These are phyloP conservation scores for Rhinopomastus cyanomelas DNA, from an alignment of 2,113 vertebrate species.

Conservation along the genomic window DNA sequence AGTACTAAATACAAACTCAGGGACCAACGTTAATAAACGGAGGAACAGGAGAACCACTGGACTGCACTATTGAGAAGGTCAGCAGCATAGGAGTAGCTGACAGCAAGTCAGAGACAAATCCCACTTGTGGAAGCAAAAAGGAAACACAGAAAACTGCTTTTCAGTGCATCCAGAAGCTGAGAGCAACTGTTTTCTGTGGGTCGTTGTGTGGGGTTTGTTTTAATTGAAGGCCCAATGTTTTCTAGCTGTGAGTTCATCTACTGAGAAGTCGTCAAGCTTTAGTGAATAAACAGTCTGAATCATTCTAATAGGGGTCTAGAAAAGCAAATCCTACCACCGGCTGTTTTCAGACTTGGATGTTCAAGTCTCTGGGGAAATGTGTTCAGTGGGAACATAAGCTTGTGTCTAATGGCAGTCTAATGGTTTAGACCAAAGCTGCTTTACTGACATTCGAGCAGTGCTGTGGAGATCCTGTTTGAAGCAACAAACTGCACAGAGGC, in stretches of 20 bases:
- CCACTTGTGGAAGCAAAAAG: background rate
- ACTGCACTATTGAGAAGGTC: background rate
- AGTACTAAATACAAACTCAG: background rate
- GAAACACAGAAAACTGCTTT: background rate
- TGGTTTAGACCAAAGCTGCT: slow-evolving; percentile 29
- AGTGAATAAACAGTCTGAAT: background rate
- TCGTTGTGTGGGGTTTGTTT: background rate
- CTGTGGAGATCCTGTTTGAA: background rate
- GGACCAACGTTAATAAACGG: background rate
- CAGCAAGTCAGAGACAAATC: background rate
- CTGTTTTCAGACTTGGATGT: background rate
- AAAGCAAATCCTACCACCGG: background rate
- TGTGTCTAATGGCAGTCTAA: background rate
- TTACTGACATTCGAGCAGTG: background rate
- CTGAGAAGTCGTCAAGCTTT: background rate
- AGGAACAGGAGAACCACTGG: background rate
- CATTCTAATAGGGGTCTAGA: background rate
- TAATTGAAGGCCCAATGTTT: background rate
- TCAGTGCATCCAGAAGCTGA: background rate
- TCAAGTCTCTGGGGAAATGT: background rate
- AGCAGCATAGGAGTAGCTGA: background rate
- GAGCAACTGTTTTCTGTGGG: background rate
- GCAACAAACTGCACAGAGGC: background rate
- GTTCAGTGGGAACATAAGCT: background rate
- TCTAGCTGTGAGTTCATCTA: background rate